A percentile compares a stretch with the other conserved stretches of the same genome.
These are phyloP conservation scores for Panthera uncia DNA, from an alignment of 2,113 vertebrate species.

Conservation along the genomic window DNA sequence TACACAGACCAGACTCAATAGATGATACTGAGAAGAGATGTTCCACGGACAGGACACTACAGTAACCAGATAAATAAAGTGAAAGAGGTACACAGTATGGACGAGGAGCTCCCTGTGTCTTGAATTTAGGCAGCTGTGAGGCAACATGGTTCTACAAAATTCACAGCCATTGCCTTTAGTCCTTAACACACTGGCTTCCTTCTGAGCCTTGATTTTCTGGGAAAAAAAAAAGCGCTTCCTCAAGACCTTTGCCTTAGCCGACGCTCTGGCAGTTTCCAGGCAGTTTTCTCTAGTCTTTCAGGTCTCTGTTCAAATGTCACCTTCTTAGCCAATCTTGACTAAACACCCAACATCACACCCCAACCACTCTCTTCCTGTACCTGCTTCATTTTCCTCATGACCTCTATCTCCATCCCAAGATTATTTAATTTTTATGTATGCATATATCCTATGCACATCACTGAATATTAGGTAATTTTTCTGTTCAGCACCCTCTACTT, in stretches of 20 bases:
- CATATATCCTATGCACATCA: not conserved
- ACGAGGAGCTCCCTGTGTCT: not conserved
- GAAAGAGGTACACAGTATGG: not conserved
- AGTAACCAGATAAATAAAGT: not conserved
- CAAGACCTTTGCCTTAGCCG: accelerated
- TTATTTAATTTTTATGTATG: not conserved
- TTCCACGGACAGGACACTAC: not conserved
- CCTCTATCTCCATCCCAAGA: not conserved
- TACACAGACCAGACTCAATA: not conserved
- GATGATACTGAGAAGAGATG: accelerated
- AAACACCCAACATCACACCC: not conserved
- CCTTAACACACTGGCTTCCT: not conserved
- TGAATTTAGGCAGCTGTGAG: not conserved
- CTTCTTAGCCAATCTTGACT: not conserved
- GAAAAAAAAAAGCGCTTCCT: not conserved
- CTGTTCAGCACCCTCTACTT: not conserved
- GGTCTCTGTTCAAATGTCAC: not conserved
- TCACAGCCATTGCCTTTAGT: not conserved
- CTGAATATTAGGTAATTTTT: not conserved
- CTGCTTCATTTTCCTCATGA: not conserved
- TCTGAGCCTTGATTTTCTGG: not conserved
- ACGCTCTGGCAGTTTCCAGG: not conserved
- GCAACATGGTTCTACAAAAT: not conserved
- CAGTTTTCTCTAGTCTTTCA: not conserved
- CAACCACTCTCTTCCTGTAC: not conserved